These are phyloP conservation scores for Trachelus tabidus DNA, from an alignment of 2,888 invertebrate genomes.

Conservation along the genomic window DNA sequence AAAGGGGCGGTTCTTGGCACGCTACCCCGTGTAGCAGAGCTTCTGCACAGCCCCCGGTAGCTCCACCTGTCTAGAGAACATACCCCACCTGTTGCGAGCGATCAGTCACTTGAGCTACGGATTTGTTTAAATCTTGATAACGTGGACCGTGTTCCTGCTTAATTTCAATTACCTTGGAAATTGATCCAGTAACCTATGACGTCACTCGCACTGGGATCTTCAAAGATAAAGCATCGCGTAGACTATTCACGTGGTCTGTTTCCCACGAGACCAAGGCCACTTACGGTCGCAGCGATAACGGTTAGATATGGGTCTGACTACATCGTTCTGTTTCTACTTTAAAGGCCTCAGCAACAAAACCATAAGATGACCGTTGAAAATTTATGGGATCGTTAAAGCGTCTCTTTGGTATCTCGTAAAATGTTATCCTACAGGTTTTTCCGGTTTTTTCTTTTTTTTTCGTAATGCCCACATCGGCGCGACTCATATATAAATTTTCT, in stretches of 20 bases:
- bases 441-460: slow-evolving; percentile 38
- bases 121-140: slow-evolving; percentile 61
- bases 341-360: neutral
- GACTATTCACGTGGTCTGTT: too few relatives aligned
- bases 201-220: too few relatives aligned
- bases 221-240: too few relatives aligned
- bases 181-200: too few relatives aligned
- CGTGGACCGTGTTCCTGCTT: slow-evolving; percentile 44
- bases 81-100: slow-evolving; percentile 61
- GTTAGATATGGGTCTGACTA: too few relatives aligned
- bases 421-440: slow-evolving; percentile 32
- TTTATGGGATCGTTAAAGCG: slow-evolving; percentile 59
- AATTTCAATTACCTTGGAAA: slow-evolving; percentile 40
- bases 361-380: slow-evolving; percentile 57
- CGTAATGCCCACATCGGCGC: slow-evolving; percentile 54
- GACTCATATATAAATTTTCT: slow-evolving; percentile 17
- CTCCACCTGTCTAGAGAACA: slow-evolving; percentile 54
- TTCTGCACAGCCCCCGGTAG: slow-evolving; percentile 32
- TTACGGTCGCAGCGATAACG: too few relatives aligned
- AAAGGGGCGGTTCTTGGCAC: slow-evolving; percentile 58
- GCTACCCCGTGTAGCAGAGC: slow-evolving; percentile 47
- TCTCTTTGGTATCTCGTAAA: slow-evolving; percentile 49
- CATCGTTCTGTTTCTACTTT: too few relatives aligned
- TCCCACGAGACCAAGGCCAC: too few relatives aligned
- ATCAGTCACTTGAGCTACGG: slow-evolving; percentile 58